phyloP scores from a whole-genome alignment of 2,797 vertebrate genomes.

The Poeciliopsis paucimaculata region DNA sequence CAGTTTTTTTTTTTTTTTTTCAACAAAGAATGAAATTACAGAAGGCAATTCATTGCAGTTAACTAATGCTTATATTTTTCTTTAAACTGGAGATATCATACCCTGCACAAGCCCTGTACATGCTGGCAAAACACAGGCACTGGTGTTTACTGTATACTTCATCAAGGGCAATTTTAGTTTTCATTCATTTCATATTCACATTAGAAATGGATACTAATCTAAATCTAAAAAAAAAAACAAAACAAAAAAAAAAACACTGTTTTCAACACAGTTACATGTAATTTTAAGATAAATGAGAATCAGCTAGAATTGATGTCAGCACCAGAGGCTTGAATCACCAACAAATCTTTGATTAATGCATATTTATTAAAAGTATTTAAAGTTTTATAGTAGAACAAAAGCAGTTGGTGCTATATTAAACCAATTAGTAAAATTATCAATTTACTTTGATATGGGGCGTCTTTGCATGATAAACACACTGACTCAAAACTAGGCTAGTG shows the following conservation, averaged over 20 bases:
- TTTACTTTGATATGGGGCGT: slow-evolving; percentile 1
- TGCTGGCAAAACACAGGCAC: neutral
- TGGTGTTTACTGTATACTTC: neutral
- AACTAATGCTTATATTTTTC: neutral
- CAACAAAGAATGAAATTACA: neutral
- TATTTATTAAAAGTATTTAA: neutral
- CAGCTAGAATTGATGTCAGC: neutral
- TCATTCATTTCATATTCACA: neutral
- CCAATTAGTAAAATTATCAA: neutral
- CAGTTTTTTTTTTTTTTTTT: neutral
- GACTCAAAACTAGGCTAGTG: slow-evolving; percentile 39
- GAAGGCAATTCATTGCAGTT: neutral
- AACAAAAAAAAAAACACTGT: neutral
- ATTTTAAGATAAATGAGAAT: neutral
- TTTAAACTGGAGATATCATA: neutral
- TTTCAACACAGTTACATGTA: neutral
- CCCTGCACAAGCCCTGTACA: neutral
- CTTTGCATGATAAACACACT: slow-evolving; percentile 5
- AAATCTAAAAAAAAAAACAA: neutral
- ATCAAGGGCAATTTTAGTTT: neutral
- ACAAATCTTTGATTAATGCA: neutral
- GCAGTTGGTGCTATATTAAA: neutral
- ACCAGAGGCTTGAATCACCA: neutral
- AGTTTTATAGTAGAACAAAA: neutral
- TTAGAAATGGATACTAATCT: neutral